Evolutionary conservation across 2,113 vertebrate genomes (phyloP), one percentile per base, ranked within the genome.

Genomic region (Hymenochirus boettgeri): DNA sequence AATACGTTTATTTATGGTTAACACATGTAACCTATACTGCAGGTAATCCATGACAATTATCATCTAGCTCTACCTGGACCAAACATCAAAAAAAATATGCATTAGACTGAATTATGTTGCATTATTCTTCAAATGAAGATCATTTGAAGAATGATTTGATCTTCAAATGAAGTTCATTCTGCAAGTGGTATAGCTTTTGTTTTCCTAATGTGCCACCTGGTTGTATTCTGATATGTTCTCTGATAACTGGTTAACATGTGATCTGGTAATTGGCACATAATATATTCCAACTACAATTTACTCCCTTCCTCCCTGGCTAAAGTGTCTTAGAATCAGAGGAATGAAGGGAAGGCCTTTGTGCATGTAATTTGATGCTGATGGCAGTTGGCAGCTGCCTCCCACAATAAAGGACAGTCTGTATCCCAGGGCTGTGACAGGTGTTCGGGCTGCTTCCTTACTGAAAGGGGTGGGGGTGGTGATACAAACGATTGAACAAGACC

Each of bases 391-490:
- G 65, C 65, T 69, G 65, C 65, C 46, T 53, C 56, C 64, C 65
- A 69, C 56, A 69, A 69, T 60, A 69, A 69, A 69, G 65, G 65
- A 3, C 47, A 53, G 65, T 59, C 65, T 69, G 56, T 69, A 48
- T 60, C 57, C 65, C 65, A 60, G 65, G 48, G 65, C 65, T 69
- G 65, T 69, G 65, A 69, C 65, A 69, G 65, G 65, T 69, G 65
- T 69, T 69, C 65, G 52, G 18, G 57, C 65, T 69, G 51, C 48
- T 27, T 47, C 55, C 56, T 27, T 23, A 9, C 56, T 69, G 56
- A 35, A 29, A n/a, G 19, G n/a, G 31, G 53, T 31, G 47, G 65
- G 65, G 37, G 47, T 57, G 65, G 37, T 58, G 52, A 45, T 60
- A 69, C 33, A 31, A 18, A 53, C 56, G 42, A 69, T 60, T 53